Conservation (phyloP, 37 sponge, comb jelly and placozoan genomes). For the Tethya wilhelma region DNA sequence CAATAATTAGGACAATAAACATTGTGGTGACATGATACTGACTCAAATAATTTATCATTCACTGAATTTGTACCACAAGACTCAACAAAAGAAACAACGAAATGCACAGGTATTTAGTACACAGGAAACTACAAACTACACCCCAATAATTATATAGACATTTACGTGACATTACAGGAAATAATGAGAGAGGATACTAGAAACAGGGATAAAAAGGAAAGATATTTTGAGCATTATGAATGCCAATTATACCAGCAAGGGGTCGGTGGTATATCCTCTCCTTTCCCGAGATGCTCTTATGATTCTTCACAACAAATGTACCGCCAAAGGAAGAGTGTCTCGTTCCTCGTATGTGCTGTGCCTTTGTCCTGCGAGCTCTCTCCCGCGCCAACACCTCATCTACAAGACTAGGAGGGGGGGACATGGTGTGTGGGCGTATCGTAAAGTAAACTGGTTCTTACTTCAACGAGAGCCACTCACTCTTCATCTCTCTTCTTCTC, state of each 20-base stretch:
- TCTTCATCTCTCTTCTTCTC: slow-evolving; percentile 72
- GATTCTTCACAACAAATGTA: slow-evolving; percentile 59
- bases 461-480: slow-evolving; percentile 31
- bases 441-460: no score
- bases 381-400: slow-evolving; percentile 50
- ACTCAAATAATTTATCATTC: no score
- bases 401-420: slow-evolving; percentile 23
- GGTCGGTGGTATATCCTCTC: slow-evolving; percentile 72
- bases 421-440: no score
- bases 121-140: not conserved
- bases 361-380: slow-evolving; percentile 17
- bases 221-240: not conserved
- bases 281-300: slow-evolving; percentile 63
- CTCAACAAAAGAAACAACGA: no score
- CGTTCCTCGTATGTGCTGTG: slow-evolving; percentile 1
- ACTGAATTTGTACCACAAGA: no score
- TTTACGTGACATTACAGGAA: not conserved
- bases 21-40: not conserved
- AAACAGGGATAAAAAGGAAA: not conserved
- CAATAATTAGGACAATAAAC: not conserved
- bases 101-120: not conserved
- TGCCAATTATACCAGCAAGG: slow-evolving; percentile 27
- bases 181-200: not conserved
- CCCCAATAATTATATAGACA: not conserved
- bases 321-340: slow-evolving; percentile 90